phyloP scores from a whole-genome alignment of 92 coral and sea anemone species.

The Zoanthus gigantus region DNA sequence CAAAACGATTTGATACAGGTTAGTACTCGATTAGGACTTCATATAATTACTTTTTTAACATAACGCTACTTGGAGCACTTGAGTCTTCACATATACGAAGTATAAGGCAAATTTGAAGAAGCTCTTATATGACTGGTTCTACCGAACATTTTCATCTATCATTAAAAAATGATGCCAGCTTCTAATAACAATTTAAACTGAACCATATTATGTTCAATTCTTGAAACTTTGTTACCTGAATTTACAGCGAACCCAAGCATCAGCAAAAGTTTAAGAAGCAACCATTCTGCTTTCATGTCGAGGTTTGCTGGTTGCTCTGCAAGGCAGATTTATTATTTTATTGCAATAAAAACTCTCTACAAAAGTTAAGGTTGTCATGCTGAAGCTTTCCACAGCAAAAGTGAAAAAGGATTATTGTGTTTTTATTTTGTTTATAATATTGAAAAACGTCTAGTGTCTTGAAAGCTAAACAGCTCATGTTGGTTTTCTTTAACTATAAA shows the following conservation, averaged over 20 bases:
- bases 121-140: too few relatives aligned
- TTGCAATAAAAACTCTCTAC: not conserved
- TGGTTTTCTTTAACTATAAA: not conserved
- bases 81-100: not conserved
- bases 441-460: not conserved
- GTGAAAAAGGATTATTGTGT: not conserved
- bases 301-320: conserved; percentile 40
- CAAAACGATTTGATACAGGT: too few relatives aligned
- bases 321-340: not conserved
- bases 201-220: not conserved
- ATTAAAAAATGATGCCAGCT: not conserved
- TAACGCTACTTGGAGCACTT: not conserved
- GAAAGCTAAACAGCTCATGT: not conserved
- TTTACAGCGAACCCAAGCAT: not conserved
- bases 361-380: not conserved
- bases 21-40: too few relatives aligned
- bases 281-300: conserved; percentile 20
- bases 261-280: not conserved
- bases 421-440: not conserved
- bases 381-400: not conserved
- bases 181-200: not conserved
- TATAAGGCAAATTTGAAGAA: not conserved
- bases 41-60: not conserved
- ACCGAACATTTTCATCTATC: not conserved
- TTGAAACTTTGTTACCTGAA: not conserved